Conservation (phyloP, 1,140 invertebrate genomes). For the Episyrphus balteatus region DNA sequence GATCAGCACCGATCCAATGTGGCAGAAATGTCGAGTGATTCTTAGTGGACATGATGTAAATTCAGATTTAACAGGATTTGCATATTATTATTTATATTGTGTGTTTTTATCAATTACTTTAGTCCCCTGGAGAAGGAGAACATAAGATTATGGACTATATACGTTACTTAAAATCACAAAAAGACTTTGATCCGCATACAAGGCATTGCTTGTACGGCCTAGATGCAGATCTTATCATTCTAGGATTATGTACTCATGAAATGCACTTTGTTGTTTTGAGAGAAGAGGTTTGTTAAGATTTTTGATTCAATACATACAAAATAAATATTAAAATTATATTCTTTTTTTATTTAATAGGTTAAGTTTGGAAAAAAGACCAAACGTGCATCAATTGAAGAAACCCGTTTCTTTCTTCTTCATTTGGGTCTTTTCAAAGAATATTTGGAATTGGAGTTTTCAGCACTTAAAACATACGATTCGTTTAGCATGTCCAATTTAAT, state of each 20-base stretch:
- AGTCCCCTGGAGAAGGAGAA: conserved; percentile 93
- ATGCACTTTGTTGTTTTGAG: conserved; percentile 84
- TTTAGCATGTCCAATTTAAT: conserved; percentile 73
- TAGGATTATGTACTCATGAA: conserved; percentile 87
- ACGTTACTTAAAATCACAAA: conserved; percentile 67
- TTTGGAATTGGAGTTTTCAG: conserved; percentile 80
- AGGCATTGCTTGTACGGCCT: conserved; percentile 91
- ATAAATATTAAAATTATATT: not conserved
- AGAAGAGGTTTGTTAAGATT: conserved; percentile 61
- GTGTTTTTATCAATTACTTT: conserved; percentile 17
- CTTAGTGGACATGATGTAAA: conserved; percentile 73
- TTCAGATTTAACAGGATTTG: not conserved
- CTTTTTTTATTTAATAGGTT: conserved; percentile 42
- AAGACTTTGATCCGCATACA: conserved; percentile 77
- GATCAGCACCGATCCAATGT: conserved; percentile 70
- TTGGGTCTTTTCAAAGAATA: conserved; percentile 87
- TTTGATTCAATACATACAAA: not conserved
- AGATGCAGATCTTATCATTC: conserved; percentile 93
- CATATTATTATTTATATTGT: too few relatives aligned
- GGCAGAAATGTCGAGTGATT: conserved; percentile 70
- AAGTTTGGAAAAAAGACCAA: conserved; percentile 57
- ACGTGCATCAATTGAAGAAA: conserved; percentile 66
- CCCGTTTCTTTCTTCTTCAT: conserved; percentile 86
- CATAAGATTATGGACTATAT: conserved; percentile 99
- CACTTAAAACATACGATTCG: conserved; percentile 53